Evolutionary conservation across 2,113 vertebrate species (phyloP).

Genomic region (Thunnus thynnus): DNA sequence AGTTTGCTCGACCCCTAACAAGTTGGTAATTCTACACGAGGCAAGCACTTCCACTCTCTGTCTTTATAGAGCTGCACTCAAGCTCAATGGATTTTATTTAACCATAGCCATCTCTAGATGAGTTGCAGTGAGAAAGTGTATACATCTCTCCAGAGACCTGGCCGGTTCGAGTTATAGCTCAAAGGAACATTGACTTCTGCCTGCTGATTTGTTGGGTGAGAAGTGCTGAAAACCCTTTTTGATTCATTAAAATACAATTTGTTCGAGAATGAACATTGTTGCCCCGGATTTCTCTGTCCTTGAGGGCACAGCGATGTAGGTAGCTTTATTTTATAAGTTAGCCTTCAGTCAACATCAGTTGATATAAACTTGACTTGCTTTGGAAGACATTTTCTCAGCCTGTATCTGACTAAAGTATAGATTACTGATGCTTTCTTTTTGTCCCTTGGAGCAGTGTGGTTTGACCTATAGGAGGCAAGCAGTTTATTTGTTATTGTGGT

Average conservation of each 20-base stretch:
- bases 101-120: slow-evolving; percentile 65
- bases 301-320: slow-evolving; percentile 33
- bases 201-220: slow-evolving; percentile 38
- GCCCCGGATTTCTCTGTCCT: slow-evolving; percentile 59
- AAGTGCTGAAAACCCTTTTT: slow-evolving; percentile 40
- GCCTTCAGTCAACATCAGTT: slow-evolving; percentile 37
- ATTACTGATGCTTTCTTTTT: slow-evolving; percentile 44
- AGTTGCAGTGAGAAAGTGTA: slow-evolving; percentile 53
- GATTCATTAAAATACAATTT: slow-evolving; percentile 62
- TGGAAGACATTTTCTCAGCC: slow-evolving; percentile 8
- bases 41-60: slow-evolving; percentile 37
- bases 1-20: slow-evolving; percentile 35
- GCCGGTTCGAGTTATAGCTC: slow-evolving; percentile 40
- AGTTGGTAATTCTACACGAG: slow-evolving; percentile 43
- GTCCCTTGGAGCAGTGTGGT: slow-evolving; percentile 31
- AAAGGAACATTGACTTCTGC: slow-evolving; percentile 65
- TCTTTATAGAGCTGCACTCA: slow-evolving; percentile 50
- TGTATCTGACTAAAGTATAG: slow-evolving; percentile 40
- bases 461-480: slow-evolving; percentile 47
- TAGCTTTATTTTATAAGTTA: slow-evolving; percentile 54
- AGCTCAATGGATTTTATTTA: slow-evolving; percentile 71
- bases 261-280: slow-evolving; percentile 37
- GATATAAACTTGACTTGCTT: slow-evolving; percentile 36
- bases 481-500: slow-evolving; percentile 37
- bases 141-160: slow-evolving; percentile 54